Percentiles rank a stretch among this genome's conserved stretches.
Conservation (phyloP, 2,888 invertebrate species). For the Pseudanteris insignis region DNA sequence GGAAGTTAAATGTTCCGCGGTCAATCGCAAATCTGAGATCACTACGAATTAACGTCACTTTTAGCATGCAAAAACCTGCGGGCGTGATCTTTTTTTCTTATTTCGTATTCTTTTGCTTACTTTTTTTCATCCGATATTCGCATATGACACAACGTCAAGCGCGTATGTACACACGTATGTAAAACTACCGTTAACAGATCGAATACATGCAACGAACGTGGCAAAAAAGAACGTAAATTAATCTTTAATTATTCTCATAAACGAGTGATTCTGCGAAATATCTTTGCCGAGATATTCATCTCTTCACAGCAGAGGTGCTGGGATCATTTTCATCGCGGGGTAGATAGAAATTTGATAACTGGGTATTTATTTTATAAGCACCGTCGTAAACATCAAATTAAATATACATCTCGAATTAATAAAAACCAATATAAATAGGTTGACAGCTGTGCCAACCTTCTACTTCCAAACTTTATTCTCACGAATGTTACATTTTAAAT, state of each 20-base stretch:
- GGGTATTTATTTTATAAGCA: slow-evolving; percentile 40
- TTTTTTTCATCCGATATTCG: slow-evolving; percentile 17
- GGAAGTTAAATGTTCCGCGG: slow-evolving; percentile 45
- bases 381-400: slow-evolving; percentile 41
- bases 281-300: slow-evolving; percentile 39
- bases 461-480: slow-evolving; percentile 23
- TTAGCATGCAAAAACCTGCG: slow-evolving; percentile 34
- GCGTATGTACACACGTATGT: slow-evolving; percentile 36
- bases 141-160: slow-evolving; percentile 22
- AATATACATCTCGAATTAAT: slow-evolving; percentile 43
- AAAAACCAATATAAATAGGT: slow-evolving; percentile 37
- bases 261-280: slow-evolving; percentile 42
- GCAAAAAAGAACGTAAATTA: slow-evolving; percentile 42
- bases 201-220: slow-evolving; percentile 31
- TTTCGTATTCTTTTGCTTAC: not conserved
- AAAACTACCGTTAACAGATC: slow-evolving; percentile 45
- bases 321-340: slow-evolving; percentile 39
- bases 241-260: slow-evolving; percentile 42
- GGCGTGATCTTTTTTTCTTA: slow-evolving; percentile 25
- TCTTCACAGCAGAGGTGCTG: slow-evolving; percentile 39
- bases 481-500: slow-evolving; percentile 40
- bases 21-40: slow-evolving; percentile 46
- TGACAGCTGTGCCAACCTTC: slow-evolving; percentile 21
- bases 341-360: slow-evolving; percentile 44
- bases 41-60: slow-evolving; percentile 47